These are phyloP conservation scores for Gambusia affinis DNA, from an alignment of 2,113 vertebrate species.

Conservation along the genomic window DNA sequence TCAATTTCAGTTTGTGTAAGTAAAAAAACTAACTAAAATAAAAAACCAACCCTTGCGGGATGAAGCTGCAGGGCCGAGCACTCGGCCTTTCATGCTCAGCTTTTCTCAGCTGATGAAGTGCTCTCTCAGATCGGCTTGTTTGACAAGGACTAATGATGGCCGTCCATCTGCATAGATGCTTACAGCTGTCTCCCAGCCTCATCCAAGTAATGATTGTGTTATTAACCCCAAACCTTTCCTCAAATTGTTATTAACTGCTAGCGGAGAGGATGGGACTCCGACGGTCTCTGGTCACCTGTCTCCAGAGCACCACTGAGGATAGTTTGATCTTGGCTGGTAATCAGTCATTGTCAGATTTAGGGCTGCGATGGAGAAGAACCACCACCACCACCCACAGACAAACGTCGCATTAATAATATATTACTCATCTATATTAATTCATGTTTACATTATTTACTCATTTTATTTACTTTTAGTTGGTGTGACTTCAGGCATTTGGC, in stretches of 20 bases:
- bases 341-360: conserved; percentile 74
- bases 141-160: conserved; percentile 76
- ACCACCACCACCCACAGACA: conserved; percentile 21
- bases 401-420: background rate
- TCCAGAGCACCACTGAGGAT: conserved; percentile 53
- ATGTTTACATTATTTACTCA: background rate
- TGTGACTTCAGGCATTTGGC: background rate
- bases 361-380: conserved; percentile 10
- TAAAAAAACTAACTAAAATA: conserved; percentile 11
- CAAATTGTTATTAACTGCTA: conserved; percentile 79
- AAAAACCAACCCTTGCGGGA: conserved; percentile 8
- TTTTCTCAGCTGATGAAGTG: conserved; percentile 60
- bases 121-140: conserved; percentile 58
- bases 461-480: background rate
- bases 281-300: conserved; percentile 77
- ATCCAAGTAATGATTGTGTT: conserved; percentile 80
- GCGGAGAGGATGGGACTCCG: conserved; percentile 70
- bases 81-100: conserved; percentile 13
- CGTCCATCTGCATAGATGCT: conserved; percentile 77
- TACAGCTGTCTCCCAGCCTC: conserved; percentile 76
- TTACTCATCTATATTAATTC: background rate
- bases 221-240: conserved; percentile 78
- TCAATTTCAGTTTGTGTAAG: conserved; percentile 34
- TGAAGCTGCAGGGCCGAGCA: conserved; percentile 33
- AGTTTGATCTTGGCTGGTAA: conserved; percentile 62